Base-by-base conservation (phyloP, 2,888 invertebrate genomes). In the Platycheirus rosarum region DNA sequence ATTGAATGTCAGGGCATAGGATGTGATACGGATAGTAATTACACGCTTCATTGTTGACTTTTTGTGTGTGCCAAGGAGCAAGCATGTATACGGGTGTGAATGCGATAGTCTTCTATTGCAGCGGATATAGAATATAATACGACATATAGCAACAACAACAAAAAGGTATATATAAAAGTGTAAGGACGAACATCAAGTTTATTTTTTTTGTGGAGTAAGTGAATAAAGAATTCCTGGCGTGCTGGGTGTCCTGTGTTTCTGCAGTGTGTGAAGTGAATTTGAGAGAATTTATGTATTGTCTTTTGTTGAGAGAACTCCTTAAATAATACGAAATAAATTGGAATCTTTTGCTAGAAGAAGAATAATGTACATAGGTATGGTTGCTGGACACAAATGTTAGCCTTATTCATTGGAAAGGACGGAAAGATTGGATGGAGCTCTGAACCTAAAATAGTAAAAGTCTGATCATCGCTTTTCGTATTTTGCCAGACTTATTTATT, bases 31-130 rank as follows among this genome's bases (percentile, higher is more conserved):
- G 89, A 89, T 88, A 89, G 89, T 89, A 89, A 89, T 89, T 89
- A 89, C 89, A 89, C 89, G 89, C 89, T 89, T 88, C 89, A 89
- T 89, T 89, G 89, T 89, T 89, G 87, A 87, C 86, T 78, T 71
- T 77, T 63, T 77, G 53, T 75, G 29, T 66, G 26, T 26, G 46
- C 44, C 26, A 66, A 44, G 42, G 66, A 60, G 75, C 29, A 42
- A 46, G 60, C 51, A 76, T 46, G 40, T 48, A n/a, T n/a, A n/a
- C n/a, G n/a, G n/a, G 57, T 42, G 32, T 18, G 18, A 11, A 13
- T 11, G 13, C 14, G 32, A 14, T 35, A 48, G 48, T 32, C 2
- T 1, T 46, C 23, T 14, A 51, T 46, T 48, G 20, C 35, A 49
- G 3, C 6, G 14, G 16, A 53, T 46, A 53, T 32, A 46, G 42